phyloP scores from a whole-genome alignment of 35 echinoderm and acorn worm species.

The Heliocidaris erythrogramma region DNA sequence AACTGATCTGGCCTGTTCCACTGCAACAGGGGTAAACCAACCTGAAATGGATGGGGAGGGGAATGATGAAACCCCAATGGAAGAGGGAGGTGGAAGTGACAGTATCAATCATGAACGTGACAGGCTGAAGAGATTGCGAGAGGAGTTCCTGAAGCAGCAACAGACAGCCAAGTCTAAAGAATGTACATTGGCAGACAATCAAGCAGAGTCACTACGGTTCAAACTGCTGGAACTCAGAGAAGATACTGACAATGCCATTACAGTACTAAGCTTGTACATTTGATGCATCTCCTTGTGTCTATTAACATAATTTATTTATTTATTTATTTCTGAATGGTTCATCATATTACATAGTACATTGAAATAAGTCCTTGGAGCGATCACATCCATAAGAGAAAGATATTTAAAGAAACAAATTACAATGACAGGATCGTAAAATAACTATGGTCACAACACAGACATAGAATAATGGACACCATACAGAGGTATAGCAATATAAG shows the following conservation, averaged over 20 bases:
- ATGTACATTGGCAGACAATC: background rate
- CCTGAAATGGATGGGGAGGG: background rate
- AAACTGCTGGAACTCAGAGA: background rate
- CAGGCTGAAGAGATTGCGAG: background rate
- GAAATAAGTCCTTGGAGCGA: too few relatives aligned
- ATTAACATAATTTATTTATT: too few relatives aligned
- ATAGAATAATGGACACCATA: too few relatives aligned
- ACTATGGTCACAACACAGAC: too few relatives aligned
- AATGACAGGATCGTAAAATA: too few relatives aligned
- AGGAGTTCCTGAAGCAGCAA: background rate
- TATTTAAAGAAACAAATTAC: too few relatives aligned
- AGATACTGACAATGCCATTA: background rate
- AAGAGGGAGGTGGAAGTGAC: background rate
- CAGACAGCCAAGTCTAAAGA: background rate
- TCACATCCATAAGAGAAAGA: too few relatives aligned
- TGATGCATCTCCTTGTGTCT: too few relatives aligned
- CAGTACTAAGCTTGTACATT: background rate
- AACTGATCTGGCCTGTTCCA: background rate
- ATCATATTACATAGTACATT: too few relatives aligned
- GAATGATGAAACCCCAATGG: background rate
- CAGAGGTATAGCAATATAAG: too few relatives aligned
- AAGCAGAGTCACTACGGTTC: background rate
- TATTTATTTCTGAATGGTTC: too few relatives aligned
- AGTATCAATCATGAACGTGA: background rate
- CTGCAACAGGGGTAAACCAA: constrained; percentile 1